These are phyloP conservation scores for Drosophila teissieri DNA, from an alignment of 1,140 invertebrate species.

Conservation along the genomic window DNA sequence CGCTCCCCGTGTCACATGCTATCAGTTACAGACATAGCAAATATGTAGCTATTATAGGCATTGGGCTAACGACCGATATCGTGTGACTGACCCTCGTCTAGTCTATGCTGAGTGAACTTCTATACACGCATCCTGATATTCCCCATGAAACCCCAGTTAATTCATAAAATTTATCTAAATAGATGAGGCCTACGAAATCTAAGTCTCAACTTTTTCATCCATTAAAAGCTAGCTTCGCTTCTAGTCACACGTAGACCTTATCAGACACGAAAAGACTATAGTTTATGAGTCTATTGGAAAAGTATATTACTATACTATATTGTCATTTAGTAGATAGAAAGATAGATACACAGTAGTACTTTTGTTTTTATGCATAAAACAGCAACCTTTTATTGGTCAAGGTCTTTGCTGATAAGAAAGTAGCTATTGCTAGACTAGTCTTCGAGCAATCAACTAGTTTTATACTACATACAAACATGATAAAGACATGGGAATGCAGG, in stretches of 20 bases:
- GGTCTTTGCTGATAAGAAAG: slow-evolving; percentile 31
- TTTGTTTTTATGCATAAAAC: background rate
- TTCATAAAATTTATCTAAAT: background rate
- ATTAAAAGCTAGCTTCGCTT: background rate
- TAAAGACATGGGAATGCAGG: background rate
- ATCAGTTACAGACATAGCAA: slow-evolving; percentile 45
- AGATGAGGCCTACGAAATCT: background rate
- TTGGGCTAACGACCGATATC: slow-evolving; percentile 60
- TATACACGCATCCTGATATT: background rate
- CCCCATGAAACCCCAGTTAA: background rate
- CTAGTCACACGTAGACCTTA: slow-evolving; percentile 8
- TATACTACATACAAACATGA: background rate
- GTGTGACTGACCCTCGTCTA: slow-evolving; percentile 27
- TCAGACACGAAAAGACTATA: background rate
- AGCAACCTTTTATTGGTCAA: slow-evolving; percentile 18
- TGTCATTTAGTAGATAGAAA: too few relatives aligned
- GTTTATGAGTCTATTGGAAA: background rate
- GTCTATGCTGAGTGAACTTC: slow-evolving; percentile 13
- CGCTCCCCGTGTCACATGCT: slow-evolving; percentile 22
- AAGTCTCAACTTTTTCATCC: too few relatives aligned
- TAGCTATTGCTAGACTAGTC: slow-evolving; percentile 15
- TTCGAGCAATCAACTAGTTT: background rate
- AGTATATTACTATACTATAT: too few relatives aligned
- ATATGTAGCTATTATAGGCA: slow-evolving; percentile 9
- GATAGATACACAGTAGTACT: too few relatives aligned